phyloP scores from a whole-genome alignment of 2,888 invertebrate genomes.

The Flexamia atlantica region DNA sequence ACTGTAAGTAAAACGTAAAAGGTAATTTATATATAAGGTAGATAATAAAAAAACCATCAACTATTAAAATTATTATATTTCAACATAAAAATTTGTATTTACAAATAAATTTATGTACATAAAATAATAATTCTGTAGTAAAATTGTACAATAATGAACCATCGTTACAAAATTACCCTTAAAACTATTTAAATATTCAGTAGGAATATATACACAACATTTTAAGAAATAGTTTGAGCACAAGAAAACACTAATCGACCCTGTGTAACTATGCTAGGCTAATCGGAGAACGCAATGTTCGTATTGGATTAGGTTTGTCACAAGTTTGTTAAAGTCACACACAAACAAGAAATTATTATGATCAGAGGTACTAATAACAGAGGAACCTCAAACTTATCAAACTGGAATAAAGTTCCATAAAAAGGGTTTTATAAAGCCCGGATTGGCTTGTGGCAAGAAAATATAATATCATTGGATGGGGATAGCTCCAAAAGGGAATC shows the following conservation, averaged over 20 bases:
- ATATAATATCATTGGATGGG: not conserved
- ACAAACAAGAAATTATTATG: not conserved
- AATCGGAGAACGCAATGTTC: not conserved
- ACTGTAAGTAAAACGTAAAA: too few species aligned
- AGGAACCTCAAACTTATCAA: not conserved
- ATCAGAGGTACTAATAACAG: not conserved
- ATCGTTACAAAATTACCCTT: constrained; percentile 57
- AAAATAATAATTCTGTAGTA: constrained; percentile 36
- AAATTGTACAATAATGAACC: constrained; percentile 50
- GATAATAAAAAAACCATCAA: not conserved
- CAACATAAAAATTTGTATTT: constrained; percentile 59
- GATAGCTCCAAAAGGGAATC: too few species aligned
- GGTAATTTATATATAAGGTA: too few species aligned
- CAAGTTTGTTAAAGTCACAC: constrained; percentile 1
- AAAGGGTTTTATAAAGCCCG: not conserved
- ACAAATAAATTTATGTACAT: constrained; percentile 50
- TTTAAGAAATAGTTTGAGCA: constrained; percentile 48
- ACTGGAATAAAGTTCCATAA: not conserved
- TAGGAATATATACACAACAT: constrained; percentile 41
- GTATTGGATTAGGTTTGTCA: not conserved
- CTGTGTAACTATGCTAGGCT: not conserved
- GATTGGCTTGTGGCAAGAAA: not conserved
- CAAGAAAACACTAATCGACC: constrained; percentile 8
- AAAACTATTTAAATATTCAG: constrained; percentile 56
- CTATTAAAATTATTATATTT: constrained; percentile 59